Evolutionary conservation across 2,113 vertebrate genomes (phyloP).

Genomic region (Chinchilla lanigera): DNA sequence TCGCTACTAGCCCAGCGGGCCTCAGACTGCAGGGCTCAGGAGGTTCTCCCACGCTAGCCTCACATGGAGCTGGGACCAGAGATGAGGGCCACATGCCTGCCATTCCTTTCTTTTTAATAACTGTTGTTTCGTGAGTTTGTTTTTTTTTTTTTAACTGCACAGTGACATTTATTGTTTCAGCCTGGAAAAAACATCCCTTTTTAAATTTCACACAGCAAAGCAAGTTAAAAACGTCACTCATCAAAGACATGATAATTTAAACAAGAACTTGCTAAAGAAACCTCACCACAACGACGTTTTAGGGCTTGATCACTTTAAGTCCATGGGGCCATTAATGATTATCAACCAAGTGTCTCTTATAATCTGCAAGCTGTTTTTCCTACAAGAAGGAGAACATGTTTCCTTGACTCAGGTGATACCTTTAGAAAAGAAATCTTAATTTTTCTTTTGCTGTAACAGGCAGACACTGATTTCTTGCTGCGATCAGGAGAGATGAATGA

Average conservation of each 20-base stretch:
- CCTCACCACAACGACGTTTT: constrained; percentile 91
- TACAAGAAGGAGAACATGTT: constrained; percentile 96
- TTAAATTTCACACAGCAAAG: constrained; percentile 99
- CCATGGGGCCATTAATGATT: constrained; percentile 91
- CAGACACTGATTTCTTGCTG: constrained; percentile 91
- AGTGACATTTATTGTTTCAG: constrained; percentile 95
- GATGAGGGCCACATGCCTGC: no score
- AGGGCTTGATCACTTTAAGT: constrained; percentile 92
- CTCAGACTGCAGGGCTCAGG: neutral
- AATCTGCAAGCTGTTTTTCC: constrained; percentile 96
- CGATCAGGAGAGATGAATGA: constrained; percentile 99
- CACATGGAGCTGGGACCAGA: neutral
- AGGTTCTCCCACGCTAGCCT: neutral
- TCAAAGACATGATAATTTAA: constrained; percentile 95
- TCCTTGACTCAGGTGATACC: constrained; percentile 97
- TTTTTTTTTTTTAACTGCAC: constrained; percentile 86
- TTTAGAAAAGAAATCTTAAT: constrained; percentile 96
- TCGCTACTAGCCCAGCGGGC: neutral
- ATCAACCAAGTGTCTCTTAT: constrained; percentile 89
- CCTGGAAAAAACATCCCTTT: constrained; percentile 96
- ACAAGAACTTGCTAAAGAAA: constrained; percentile 93
- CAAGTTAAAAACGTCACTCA: constrained; percentile 99
- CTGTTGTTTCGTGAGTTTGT: neutral
- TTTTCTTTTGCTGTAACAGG: constrained; percentile 96
- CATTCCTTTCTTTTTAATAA: neutral